Percentiles rank a stretch among this genome's conserved stretches.
These are phyloP conservation scores for Dryobotodes eremita DNA, from an alignment of 2,888 invertebrate genomes.

Conservation along the genomic window DNA sequence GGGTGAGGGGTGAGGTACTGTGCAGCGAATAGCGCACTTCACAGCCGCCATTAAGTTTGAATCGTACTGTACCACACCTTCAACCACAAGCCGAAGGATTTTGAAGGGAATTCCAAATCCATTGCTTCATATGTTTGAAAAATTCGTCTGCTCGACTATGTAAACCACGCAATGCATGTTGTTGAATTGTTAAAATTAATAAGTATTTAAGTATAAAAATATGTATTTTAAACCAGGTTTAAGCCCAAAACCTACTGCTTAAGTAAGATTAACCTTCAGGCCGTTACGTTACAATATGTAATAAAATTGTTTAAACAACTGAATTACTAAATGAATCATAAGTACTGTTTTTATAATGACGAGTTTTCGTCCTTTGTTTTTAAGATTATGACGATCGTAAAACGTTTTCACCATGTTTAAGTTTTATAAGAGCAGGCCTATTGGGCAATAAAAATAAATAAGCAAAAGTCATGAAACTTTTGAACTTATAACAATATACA, in stretches of 20 bases:
- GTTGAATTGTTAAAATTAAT: background rate
- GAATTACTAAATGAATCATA: slow-evolving; percentile 55
- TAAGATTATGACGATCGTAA: background rate
- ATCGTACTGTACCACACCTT: too few species aligned
- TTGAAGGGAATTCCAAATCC: background rate
- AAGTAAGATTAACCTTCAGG: slow-evolving; percentile 18
- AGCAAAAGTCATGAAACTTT: background rate
- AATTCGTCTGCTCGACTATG: background rate
- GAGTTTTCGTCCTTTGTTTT: slow-evolving; percentile 41
- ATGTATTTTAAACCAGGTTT: background rate
- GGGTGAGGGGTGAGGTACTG: too few species aligned
- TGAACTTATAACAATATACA: background rate
- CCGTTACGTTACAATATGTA: background rate
- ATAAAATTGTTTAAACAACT: slow-evolving; percentile 42
- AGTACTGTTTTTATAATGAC: slow-evolving; percentile 38
- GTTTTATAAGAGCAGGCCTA: background rate
- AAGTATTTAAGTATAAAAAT: background rate
- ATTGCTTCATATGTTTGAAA: background rate
- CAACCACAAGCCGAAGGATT: background rate
- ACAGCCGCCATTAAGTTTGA: too few species aligned
- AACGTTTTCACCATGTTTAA: background rate
- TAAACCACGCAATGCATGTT: background rate
- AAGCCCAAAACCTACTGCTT: background rate
- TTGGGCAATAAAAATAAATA: too few species aligned
- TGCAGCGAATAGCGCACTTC: too few species aligned